Evolutionary conservation across 2,888 invertebrate genomes (phyloP), one percentile per base, ranked within the genome.

Genomic region (Myathropa florea): DNA sequence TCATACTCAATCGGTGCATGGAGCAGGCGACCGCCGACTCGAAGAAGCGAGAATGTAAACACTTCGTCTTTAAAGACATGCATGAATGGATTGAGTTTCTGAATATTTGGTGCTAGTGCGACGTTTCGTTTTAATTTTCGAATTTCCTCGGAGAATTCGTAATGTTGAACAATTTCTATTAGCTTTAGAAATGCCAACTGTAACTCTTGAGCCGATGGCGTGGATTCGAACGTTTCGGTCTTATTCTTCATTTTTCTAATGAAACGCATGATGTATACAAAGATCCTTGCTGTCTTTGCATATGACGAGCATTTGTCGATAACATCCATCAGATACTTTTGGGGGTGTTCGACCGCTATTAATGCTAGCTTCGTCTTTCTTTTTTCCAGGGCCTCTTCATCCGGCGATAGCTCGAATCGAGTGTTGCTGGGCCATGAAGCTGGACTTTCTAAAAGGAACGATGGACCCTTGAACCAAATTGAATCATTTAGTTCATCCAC

Each of bases 381-480:
- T 23, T 7, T 73, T 63, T 55, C 63, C 18, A 63, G 14, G 9
- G 72, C 73, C 33, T 55, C 73, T 18, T 28, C 53, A 14, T 63
- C 36, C 2, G 63, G 28, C 2, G 73, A 55, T 10, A 33, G 12
- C 12, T 33, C 33, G 2, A 33, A 33, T 12, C 12, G 33, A 63
- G 21, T 1, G 26, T 30, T 7, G 63, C 39, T 12, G 12, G 70
- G 70, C 70, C 70, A 60, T 14, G 55, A 21, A 9, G 39, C 23
- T 23, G 28, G 14, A 21, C 61, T 26, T 61, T 61, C 53, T 18
- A 39, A 24, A 10, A 71, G 39, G 28, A 71, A 71, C 18, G 21
- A 33, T 53, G 61, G 72, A 61, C 46, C 61, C 26, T 57, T 46
- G 12, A 75, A 78, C 80, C 84, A 88, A 53, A 60, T 63, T 14